These are phyloP conservation scores for Cyprinus carpio DNA, from an alignment of 2,113 vertebrate genomes.

Conservation along the genomic window DNA sequence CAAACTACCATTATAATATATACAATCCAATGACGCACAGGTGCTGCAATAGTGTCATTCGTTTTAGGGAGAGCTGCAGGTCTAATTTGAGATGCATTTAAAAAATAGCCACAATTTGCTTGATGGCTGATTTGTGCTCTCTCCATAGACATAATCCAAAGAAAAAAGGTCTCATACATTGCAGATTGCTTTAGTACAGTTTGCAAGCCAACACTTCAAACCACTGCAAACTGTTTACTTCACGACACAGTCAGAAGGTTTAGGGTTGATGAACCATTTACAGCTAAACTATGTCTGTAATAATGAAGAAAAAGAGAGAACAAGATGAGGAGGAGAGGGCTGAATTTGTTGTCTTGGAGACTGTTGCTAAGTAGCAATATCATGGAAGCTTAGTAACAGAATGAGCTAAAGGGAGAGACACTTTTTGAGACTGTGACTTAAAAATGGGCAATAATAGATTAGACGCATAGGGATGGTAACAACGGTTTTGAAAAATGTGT, in stretches of 20 bases:
- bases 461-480: background rate
- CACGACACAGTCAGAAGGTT: background rate
- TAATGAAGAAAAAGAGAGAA: conserved; percentile 55
- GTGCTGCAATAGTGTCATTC: background rate
- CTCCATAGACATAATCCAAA: background rate
- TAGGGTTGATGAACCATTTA: background rate
- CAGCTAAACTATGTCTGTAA: background rate
- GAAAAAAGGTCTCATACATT: background rate
- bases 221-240: background rate
- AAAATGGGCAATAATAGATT: conserved; percentile 10
- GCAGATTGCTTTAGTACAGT: background rate
- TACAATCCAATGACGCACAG: background rate
- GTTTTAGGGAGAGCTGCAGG: background rate
- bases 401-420: conserved; percentile 52
- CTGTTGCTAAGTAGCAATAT: conserved; percentile 78
- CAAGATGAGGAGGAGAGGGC: conserved; percentile 53
- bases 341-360: conserved; percentile 79
- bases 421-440: background rate
- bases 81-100: conserved; percentile 45
- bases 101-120: conserved; percentile 44
- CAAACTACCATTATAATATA: background rate
- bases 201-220: background rate
- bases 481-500: background rate
- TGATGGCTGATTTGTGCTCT: conserved; percentile 23
- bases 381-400: conserved; percentile 63